A percentile compares a stretch with the other conserved stretches of the same genome.
Evolutionary conservation across 2,888 invertebrate genomes (phyloP).

Genomic region (Bursaphelenchus okinawaensis): DNA sequence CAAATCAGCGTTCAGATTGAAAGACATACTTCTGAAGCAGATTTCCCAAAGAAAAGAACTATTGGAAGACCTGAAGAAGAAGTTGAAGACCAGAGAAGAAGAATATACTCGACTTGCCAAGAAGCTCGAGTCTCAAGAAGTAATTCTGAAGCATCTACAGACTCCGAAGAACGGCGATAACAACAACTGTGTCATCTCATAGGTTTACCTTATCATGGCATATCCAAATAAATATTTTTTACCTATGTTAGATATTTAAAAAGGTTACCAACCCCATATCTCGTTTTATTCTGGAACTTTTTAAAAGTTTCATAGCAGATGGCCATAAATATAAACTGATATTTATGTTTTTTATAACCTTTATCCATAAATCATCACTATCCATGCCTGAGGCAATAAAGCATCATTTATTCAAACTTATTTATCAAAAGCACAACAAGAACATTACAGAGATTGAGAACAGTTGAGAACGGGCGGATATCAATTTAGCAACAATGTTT

Average conservation of each 20-base stretch:
- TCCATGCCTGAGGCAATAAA: neutral
- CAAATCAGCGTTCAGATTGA: constrained; percentile 27
- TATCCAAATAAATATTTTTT: no score
- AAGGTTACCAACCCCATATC: no score
- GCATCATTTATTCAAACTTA: neutral
- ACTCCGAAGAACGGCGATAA: neutral
- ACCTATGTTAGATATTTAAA: no score
- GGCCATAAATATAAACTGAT: no score
- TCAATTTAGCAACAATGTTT: neutral
- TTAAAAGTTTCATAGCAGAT: no score
- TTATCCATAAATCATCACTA: no score
- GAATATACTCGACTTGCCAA: neutral
- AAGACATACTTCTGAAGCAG: constrained; percentile 11
- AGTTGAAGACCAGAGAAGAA: constrained; percentile 7
- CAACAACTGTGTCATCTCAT: neutral
- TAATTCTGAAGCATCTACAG: neutral
- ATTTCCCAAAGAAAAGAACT: neutral
- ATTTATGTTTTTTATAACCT: no score
- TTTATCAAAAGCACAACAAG: neutral
- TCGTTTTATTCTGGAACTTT: no score
- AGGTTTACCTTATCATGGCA: no score
- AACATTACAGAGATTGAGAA: neutral
- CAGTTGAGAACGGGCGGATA: neutral
- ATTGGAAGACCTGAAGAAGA: neutral
- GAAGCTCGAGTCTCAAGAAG: neutral